phyloP scores from a whole-genome alignment of 2,888 invertebrate genomes.

The Oasisia sp. region DNA sequence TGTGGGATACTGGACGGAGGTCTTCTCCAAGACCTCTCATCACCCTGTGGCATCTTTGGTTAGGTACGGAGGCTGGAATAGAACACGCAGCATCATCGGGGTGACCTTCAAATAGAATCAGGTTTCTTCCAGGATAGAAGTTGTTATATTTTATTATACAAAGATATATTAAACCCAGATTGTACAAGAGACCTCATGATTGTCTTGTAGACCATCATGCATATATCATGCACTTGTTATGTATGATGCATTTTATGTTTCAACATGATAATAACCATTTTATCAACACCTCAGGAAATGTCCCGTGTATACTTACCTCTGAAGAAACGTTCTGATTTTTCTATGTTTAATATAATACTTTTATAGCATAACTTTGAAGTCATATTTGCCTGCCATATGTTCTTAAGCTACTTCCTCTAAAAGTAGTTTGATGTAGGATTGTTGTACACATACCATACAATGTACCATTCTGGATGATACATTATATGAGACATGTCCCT shows the following conservation, averaged over 20 bases:
- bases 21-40: neutral
- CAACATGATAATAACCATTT: neutral
- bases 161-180: neutral
- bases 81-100: neutral
- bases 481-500: no score
- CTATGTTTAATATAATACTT: no score
- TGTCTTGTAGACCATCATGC: neutral
- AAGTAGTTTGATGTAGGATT: neutral
- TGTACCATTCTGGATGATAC: no score
- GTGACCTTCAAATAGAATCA: neutral
- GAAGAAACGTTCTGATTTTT: no score
- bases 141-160: neutral
- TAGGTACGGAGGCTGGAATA: neutral
- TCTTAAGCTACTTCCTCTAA: neutral
- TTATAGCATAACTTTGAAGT: neutral
- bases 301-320: no score
- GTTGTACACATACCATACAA: neutral
- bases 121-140: neutral
- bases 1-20: neutral
- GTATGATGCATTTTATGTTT: no score
- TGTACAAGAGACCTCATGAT: neutral
- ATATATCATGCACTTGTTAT: no score
- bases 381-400: neutral
- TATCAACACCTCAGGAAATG: neutral
- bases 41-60: neutral